phyloP scores from a whole-genome alignment of 1,140 invertebrate genomes.

The Colletes gigas region DNA sequence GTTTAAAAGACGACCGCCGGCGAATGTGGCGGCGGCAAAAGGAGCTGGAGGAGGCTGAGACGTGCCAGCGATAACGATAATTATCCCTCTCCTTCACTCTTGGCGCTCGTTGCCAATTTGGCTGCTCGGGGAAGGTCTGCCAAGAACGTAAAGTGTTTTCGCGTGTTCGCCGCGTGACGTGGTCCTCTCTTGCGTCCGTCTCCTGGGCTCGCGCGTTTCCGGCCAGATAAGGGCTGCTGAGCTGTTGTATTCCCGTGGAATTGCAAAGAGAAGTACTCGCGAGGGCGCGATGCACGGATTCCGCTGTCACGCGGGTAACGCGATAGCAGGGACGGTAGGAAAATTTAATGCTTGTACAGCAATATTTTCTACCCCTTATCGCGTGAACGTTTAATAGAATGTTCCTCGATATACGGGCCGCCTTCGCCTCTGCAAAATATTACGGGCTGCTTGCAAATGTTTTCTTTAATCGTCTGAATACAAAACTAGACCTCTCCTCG shows the following conservation, averaged over 20 bases:
- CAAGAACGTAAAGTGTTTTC: not conserved
- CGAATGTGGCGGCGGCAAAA: not conserved
- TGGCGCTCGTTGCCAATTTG: constrained; percentile 13
- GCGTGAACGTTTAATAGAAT: no score
- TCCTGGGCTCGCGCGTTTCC: not conserved
- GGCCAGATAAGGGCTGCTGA: constrained; percentile 3
- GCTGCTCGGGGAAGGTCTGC: not conserved
- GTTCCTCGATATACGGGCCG: no score
- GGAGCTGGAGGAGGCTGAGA: not conserved
- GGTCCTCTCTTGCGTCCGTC: not conserved
- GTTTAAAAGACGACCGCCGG: constrained; percentile 17
- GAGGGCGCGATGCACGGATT: not conserved
- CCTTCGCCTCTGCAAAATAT: no score
- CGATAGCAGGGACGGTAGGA: not conserved
- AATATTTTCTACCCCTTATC: not conserved
- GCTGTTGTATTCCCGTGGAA: constrained; percentile 1
- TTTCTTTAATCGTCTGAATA: no score
- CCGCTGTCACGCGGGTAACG: not conserved
- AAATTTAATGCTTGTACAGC: not conserved
- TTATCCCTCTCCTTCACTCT: constrained; percentile 4
- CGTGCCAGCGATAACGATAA: constrained; percentile 34
- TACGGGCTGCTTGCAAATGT: no score
- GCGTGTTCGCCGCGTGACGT: not conserved
- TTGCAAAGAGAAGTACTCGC: not conserved
- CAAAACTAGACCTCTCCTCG: no score